phyloP scores from a whole-genome alignment of 2,797 vertebrate genomes.

The Nothura maculosa region DNA sequence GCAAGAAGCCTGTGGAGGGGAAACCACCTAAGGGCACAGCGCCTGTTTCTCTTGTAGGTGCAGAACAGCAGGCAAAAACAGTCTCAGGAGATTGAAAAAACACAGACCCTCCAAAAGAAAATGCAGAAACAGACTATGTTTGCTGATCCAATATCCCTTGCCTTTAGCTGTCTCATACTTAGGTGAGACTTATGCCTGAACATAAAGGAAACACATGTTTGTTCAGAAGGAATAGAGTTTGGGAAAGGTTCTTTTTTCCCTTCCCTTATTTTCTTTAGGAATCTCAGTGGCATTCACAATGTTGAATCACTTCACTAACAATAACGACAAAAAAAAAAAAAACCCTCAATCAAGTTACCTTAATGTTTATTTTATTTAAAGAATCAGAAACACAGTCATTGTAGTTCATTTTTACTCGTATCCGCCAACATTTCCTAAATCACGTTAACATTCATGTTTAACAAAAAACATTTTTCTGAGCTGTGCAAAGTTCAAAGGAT shows the following conservation, averaged over 20 bases:
- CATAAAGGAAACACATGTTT: background rate
- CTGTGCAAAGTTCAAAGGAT: constrained; percentile 83
- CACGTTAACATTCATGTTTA: constrained; percentile 80
- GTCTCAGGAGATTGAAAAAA: background rate
- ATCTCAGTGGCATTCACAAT: background rate
- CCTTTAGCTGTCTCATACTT: background rate
- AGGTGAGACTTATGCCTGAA: background rate
- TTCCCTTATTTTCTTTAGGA: background rate
- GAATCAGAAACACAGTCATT: constrained; percentile 84
- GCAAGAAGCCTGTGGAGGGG: background rate
- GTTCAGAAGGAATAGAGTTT: background rate
- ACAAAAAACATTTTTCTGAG: constrained; percentile 78
- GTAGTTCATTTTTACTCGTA: constrained; percentile 75
- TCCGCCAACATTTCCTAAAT: constrained; percentile 78
- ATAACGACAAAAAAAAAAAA: background rate
- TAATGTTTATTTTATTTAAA: constrained; percentile 84
- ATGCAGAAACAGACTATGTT: background rate
- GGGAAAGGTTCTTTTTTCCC: background rate
- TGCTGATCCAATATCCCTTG: background rate
- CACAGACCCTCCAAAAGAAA: background rate
- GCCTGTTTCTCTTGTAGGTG: background rate
- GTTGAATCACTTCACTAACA: background rate
- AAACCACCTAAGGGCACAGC: background rate
- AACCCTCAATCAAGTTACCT: constrained; percentile 38
- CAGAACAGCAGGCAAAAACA: background rate